Evolutionary conservation across 2,113 vertebrate genomes (phyloP).

Genomic region (Dicrurus megarhynchus): DNA sequence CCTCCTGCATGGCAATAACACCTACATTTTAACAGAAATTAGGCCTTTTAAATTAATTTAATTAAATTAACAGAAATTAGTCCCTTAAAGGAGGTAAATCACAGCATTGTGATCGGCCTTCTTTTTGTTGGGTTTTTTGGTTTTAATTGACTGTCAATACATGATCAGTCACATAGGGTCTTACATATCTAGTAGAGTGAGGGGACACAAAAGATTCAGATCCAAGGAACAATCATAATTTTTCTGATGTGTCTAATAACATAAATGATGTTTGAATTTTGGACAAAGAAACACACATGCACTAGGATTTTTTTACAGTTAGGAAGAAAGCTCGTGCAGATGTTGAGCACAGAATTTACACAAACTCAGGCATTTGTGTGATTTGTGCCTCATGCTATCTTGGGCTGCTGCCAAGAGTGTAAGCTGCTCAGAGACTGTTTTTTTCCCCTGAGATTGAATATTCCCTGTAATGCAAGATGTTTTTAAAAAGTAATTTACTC

Average conservation of each 20-base stretch:
- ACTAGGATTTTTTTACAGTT: background rate
- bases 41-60: background rate
- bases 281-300: background rate
- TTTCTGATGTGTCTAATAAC: background rate
- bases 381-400: conserved; percentile 16
- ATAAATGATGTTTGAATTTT: background rate
- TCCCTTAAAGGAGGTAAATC: background rate
- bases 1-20: background rate
- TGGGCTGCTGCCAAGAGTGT: conserved; percentile 5
- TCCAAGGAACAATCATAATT: background rate
- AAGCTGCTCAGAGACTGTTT: conserved; percentile 6
- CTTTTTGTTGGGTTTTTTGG: background rate
- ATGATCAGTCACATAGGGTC: background rate
- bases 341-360: conserved; percentile 4
- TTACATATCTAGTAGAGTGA: background rate
- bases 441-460: conserved; percentile 19
- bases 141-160: background rate
- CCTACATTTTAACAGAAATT: background rate
- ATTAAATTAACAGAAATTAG: background rate
- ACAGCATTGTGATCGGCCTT: background rate
- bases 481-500: conserved; percentile 27
- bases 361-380: background rate
- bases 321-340: background rate
- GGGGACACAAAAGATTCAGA: background rate
- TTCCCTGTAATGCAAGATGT: conserved; percentile 14